These are phyloP conservation scores for Camponotus fellah DNA, from an alignment of 2,888 invertebrate species.

Conservation along the genomic window DNA sequence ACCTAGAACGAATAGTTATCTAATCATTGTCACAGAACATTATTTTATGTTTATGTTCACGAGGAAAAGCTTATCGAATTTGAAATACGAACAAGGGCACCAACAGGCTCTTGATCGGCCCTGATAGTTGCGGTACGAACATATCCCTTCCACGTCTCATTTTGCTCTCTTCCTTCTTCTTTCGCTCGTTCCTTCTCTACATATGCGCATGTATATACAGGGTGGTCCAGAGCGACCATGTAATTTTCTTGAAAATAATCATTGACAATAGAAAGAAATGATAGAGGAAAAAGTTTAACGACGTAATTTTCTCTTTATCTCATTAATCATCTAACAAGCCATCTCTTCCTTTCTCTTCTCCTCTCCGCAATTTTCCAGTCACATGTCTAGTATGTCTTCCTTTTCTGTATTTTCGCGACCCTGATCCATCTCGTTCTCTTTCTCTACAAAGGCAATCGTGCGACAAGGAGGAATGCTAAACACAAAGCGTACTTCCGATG, in stretches of 20 bases:
- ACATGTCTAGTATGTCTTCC: background rate
- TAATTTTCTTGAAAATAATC: background rate
- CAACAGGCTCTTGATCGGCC: conserved; percentile 65
- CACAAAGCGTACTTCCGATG: conserved; percentile 53
- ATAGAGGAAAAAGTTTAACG: background rate
- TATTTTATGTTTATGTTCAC: background rate
- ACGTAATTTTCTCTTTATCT: background rate
- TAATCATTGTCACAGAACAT: background rate
- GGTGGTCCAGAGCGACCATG: conserved; percentile 37
- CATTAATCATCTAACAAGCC: conserved; percentile 3
- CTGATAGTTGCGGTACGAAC: conserved; percentile 68
- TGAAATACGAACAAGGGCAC: conserved; percentile 62
- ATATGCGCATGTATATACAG: conserved; percentile 53
- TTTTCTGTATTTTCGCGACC: background rate
- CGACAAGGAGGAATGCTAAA: conserved; percentile 58
- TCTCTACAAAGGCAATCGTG: conserved; percentile 2
- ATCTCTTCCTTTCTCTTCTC: conserved; percentile 1
- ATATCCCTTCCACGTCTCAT: conserved; percentile 51
- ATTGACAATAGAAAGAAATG: background rate
- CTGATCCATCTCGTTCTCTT: conserved; percentile 3
- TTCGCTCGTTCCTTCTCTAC: conserved; percentile 56
- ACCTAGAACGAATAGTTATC: background rate
- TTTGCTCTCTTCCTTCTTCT: conserved; percentile 46
- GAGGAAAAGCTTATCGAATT: conserved; percentile 1
- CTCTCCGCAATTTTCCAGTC: conserved; percentile 12